phyloP scores from a whole-genome alignment of 2,113 vertebrate genomes.

The Amblyopsis rosae region DNA sequence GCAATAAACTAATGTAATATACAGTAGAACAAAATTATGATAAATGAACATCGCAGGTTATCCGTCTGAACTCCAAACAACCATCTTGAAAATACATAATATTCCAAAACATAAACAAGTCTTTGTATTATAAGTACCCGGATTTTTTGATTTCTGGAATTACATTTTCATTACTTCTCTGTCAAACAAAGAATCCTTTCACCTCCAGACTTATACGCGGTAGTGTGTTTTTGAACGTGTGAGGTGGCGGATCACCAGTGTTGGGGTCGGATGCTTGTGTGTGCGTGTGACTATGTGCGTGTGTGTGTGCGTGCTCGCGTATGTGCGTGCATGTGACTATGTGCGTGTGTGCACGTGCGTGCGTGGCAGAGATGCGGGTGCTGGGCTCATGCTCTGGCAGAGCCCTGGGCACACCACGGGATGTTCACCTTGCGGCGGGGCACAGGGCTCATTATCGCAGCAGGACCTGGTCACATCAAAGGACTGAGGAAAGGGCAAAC shows the following conservation, averaged over 20 bases:
- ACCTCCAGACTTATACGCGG: not conserved
- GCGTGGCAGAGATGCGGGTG: slow-evolving; percentile 39
- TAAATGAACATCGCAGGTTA: too few species aligned
- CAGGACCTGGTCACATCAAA: slow-evolving; percentile 82
- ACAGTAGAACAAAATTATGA: too few species aligned
- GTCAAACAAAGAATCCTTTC: too few species aligned
- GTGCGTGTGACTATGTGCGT: not conserved
- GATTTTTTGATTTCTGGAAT: too few species aligned
- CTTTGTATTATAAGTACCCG: too few species aligned
- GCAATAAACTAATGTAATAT: too few species aligned
- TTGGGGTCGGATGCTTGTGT: not conserved
- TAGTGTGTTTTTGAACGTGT: not conserved
- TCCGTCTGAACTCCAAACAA: too few species aligned
- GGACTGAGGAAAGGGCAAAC: slow-evolving; percentile 80
- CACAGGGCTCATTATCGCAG: slow-evolving; percentile 77
- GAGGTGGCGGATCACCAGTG: not conserved
- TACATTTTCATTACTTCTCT: too few species aligned
- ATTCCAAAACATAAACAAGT: too few species aligned
- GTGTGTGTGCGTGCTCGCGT: not conserved
- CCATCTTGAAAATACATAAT: too few species aligned
- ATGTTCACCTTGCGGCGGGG: slow-evolving; percentile 75
- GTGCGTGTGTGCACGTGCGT: slow-evolving; percentile 10
- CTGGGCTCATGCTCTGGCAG: slow-evolving; percentile 63
- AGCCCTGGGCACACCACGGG: slow-evolving; percentile 63
- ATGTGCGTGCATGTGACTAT: slow-evolving; percentile 26